Percentiles rank a stretch among this genome's conserved stretches.
Evolutionary conservation across 2,888 invertebrate species (phyloP).

Genomic region (Sarcophaga rosellei): DNA sequence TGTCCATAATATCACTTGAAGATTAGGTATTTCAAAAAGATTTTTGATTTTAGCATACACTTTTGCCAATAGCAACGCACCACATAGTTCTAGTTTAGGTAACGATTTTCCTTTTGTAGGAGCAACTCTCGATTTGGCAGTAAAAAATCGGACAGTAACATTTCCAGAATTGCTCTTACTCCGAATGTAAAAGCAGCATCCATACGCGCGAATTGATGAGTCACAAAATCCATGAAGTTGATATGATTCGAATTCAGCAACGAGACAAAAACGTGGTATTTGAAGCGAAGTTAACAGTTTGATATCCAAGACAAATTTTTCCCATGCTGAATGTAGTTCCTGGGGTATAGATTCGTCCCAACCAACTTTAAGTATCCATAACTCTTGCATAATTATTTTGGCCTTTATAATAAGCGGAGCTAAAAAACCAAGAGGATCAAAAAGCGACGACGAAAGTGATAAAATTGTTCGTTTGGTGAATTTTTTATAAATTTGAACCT

Average conservation of each 20-base stretch:
- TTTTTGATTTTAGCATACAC: not conserved
- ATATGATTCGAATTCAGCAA: not conserved
- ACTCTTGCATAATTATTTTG: constrained; percentile 46
- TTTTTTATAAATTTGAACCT: not conserved
- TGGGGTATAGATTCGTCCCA: constrained; percentile 41
- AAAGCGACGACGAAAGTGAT: constrained; percentile 53
- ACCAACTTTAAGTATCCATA: constrained; percentile 34
- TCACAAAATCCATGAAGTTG: constrained; percentile 61
- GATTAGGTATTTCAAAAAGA: not conserved
- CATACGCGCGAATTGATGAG: constrained; percentile 38
- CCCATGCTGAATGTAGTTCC: constrained; percentile 7
- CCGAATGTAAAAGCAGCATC: constrained; percentile 40
- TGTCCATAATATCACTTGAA: constrained; percentile 38
- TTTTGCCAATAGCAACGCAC: not conserved
- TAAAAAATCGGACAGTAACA: not conserved
- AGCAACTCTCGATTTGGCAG: no score
- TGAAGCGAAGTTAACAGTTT: not conserved
- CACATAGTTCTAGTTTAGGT: not conserved
- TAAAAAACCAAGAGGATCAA: constrained; percentile 57
- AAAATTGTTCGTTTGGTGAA: constrained; percentile 37
- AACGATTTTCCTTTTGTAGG: not conserved
- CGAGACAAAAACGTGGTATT: constrained; percentile 33
- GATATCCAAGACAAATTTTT: constrained; percentile 6
- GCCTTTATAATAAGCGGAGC: constrained; percentile 43
- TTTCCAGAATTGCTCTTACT: not conserved